phyloP scores from a whole-genome alignment of 2,797 vertebrate species.

The Pangasius djambal region DNA sequence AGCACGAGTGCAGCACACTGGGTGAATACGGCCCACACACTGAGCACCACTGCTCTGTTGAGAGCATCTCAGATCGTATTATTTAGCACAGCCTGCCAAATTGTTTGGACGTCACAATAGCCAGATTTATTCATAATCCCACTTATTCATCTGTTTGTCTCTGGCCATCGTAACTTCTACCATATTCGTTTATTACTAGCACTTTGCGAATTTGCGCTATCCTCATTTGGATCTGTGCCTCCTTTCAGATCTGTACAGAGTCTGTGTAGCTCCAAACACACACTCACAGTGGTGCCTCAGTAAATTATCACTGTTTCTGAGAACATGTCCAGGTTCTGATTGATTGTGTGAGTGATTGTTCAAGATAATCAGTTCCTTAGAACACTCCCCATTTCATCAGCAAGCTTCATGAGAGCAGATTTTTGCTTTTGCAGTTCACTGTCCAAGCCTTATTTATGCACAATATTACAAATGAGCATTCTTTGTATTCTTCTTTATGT shows the following conservation, averaged over 20 bases:
- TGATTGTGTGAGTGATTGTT: neutral
- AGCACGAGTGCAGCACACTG: neutral
- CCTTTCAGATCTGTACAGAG: neutral
- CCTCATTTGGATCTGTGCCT: neutral
- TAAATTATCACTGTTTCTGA: neutral
- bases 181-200: constrained; percentile 61
- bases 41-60: neutral
- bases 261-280: neutral
- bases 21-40: constrained; percentile 3
- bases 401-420: neutral
- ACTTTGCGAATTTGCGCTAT: neutral
- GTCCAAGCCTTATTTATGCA: constrained; percentile 20
- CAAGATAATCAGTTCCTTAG: neutral
- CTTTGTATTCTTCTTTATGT: constrained; percentile 40
- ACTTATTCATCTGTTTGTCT: constrained; percentile 24
- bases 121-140: constrained; percentile 31
- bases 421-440: neutral
- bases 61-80: constrained; percentile 34
- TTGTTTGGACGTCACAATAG: neutral
- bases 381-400: neutral
- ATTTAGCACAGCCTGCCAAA: constrained; percentile 52
- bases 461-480: constrained; percentile 43
- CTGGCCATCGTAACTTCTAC: constrained; percentile 55
- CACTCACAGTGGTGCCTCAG: neutral
- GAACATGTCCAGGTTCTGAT: neutral